Base-by-base conservation (phyloP, 2,113 vertebrate species). In the Odontesthes bonariensis region DNA sequence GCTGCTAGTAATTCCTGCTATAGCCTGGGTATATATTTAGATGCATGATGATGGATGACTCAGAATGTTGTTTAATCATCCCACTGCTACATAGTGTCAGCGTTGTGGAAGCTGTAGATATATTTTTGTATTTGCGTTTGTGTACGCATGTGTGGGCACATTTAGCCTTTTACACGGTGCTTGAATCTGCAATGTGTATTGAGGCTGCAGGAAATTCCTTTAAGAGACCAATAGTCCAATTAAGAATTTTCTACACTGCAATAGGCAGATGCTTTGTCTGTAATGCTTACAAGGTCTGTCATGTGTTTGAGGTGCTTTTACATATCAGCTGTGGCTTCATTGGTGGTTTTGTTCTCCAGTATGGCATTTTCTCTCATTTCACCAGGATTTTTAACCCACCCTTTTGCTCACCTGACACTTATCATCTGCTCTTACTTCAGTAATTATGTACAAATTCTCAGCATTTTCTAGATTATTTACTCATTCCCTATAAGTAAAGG, bases 71-170 rank as follows among this genome's bases (percentile, higher is more conserved):
- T 72, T 61, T 69, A 60, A 73, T 81, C 60, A 71, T 62, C 52
- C 40, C 44, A 38, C 51, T 79, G 33, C 77, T 72, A 51, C 65
- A 51, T 8, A 69, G 62, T 88, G 79, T 85, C 78, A 86, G 77
- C 77, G 52, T 53, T 67, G 35, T 84, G 70, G n/a, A 35, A 64
- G 56, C 10, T 52, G 10, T 22, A 10, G 63, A 35, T 40, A 13
- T 38, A 19, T 55, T 55, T 53, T 46, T 69, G 20, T 47, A 23
- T 76, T 49, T 69, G 23, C 61, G 27, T 59, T 60, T 75, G 10
- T 75, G 11, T 51, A 57, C 6, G 75, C 61, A 77, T 10, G 31
- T 74, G 84, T 68, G 57, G 23, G 52, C 47, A 78, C 1, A 42
- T 40, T 0, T 27, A 64, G 38, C 59, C 59, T 63, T 20, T 74